Evolutionary conservation across 2,113 vertebrate genomes (phyloP).

Genomic region (Tinamus guttatus): DNA sequence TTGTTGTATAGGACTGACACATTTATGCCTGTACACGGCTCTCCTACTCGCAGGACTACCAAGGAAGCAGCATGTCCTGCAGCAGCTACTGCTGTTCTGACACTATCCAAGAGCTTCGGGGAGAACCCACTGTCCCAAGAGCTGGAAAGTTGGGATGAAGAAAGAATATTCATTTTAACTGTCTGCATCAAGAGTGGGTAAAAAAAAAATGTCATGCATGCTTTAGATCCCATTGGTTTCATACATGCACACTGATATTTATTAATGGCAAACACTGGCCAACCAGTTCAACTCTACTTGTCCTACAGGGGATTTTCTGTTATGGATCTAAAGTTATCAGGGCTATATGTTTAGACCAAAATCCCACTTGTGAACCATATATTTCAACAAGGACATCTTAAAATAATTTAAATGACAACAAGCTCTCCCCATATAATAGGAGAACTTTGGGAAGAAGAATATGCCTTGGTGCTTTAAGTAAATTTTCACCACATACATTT

Average conservation of each 20-base stretch:
- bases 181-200: neutral
- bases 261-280: neutral
- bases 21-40: neutral
- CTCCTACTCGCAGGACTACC: neutral
- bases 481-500: neutral
- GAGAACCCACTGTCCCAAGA: neutral
- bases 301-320: neutral
- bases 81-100: neutral
- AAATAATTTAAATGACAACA: neutral
- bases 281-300: neutral
- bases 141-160: neutral
- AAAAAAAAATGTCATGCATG: too few species aligned
- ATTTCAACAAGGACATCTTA: neutral
- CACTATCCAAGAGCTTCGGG: neutral
- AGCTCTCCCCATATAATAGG: neutral
- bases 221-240: neutral
- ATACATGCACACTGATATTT: neutral
- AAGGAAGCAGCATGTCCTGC: neutral
- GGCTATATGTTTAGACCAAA: neutral
- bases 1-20: neutral
- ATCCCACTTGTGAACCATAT: neutral
- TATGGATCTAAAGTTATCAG: neutral
- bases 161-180: neutral
- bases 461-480: neutral
- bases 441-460: neutral